Evolutionary conservation across 2,797 vertebrate species (phyloP), one percentile per base, ranked within the genome.

Genomic region (Australoheros facetus): DNA sequence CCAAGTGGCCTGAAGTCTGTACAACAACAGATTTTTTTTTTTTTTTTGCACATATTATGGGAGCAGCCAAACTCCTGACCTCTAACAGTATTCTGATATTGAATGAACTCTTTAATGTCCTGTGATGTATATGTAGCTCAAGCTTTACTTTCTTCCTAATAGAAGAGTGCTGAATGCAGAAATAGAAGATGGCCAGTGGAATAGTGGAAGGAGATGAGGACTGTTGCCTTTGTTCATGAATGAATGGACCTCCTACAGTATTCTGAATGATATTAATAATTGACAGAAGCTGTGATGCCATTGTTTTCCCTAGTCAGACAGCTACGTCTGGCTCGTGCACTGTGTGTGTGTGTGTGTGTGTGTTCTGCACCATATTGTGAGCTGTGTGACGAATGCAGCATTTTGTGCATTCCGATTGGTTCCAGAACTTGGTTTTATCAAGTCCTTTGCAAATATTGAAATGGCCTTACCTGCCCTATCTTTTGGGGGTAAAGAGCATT

Each of bases 401-500:
- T 66, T 60, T 5, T 7, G 4, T 75, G 95, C 91, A 75, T 95
- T 96, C 95, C 86, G 96, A 96, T 92, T 93, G 93, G 93, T 92
- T 96, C 93, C 83, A 26, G 89, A 69, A 87, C 93, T 95, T 95
- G 92, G 94, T 95, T 94, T 93, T 94, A 94, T 91, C 92, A 95
- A 95, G 94, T 95, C 87, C 82, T 85, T 26, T 7, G 62, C 42
- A 73, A 82, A 73, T 84, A 78, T 83, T 82, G 34, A 84, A 74
- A 85, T 74, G 79, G 89, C 93, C 92, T 90, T 90, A 89, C 64
- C 77, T 73, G 85, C 85, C 87, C 86, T 80, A 13, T 83, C 69
- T 84, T 60, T 75, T 80, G 89, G 89, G 88, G 85, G 71, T 59
- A 75, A 78, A 90, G 75, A 87, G 83, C 69, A 70, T 79, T 9